Conservation (phyloP, 1,140 invertebrate genomes). For the Hyphantria cunea region DNA sequence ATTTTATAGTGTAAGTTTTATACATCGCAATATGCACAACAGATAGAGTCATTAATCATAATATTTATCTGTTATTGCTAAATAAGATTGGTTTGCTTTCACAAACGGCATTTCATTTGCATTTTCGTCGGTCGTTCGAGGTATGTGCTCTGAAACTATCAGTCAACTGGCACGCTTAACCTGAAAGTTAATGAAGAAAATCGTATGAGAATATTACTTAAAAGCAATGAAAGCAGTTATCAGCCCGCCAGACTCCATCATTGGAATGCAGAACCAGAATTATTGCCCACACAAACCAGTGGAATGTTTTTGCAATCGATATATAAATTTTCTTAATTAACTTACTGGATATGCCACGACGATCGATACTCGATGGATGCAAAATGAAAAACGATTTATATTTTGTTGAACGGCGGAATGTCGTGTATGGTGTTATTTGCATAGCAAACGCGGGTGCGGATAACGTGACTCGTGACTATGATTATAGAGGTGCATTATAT, state of each 20-base stretch:
- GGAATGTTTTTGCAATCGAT: slow-evolving; percentile 35
- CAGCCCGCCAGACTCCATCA: background rate
- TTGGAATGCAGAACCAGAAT: slow-evolving; percentile 29
- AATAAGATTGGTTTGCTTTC: slow-evolving; percentile 52
- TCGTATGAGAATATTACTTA: slow-evolving; percentile 16
- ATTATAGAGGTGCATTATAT: slow-evolving; percentile 62
- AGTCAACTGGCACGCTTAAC: slow-evolving; percentile 17
- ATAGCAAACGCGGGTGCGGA: slow-evolving; percentile 59
- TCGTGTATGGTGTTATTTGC: slow-evolving; percentile 61
- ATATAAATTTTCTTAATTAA: slow-evolving; percentile 39
- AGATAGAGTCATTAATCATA: slow-evolving; percentile 50
- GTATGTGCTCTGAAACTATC: slow-evolving; percentile 44
- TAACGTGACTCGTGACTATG: slow-evolving; percentile 60
- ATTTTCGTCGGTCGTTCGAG: background rate
- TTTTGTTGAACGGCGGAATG: slow-evolving; percentile 47
- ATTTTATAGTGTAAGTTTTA: slow-evolving; percentile 37
- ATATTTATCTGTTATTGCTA: slow-evolving; percentile 58
- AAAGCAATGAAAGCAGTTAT: slow-evolving; percentile 33
- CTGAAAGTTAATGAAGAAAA: slow-evolving; percentile 26
- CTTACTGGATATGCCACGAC: slow-evolving; percentile 1
- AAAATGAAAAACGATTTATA: slow-evolving; percentile 47
- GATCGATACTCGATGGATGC: slow-evolving; percentile 28
- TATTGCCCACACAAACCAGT: slow-evolving; percentile 29
- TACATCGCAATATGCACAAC: slow-evolving; percentile 45
- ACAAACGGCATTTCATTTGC: slow-evolving; percentile 50